phyloP scores from a whole-genome alignment of 2,888 invertebrate species.

The Allacma fusca region DNA sequence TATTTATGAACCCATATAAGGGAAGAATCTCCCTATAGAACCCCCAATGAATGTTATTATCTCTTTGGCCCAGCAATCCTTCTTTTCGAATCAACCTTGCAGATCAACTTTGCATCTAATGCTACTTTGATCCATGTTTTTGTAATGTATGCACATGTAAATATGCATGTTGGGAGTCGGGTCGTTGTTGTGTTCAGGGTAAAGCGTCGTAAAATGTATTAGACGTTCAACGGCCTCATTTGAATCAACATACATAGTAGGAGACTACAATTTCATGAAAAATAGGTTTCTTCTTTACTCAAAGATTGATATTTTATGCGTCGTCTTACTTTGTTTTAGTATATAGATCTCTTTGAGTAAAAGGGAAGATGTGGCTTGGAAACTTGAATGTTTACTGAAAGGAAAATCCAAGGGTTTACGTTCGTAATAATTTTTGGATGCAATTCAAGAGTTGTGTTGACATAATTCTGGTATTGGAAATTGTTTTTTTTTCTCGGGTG shows the following conservation, averaged over 20 bases:
- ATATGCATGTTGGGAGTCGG: no score
- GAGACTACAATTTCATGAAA: no score
- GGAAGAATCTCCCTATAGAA: not conserved
- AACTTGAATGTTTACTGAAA: not conserved
- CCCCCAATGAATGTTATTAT: conserved; percentile 34
- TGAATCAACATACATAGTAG: no score
- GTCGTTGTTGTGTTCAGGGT: no score
- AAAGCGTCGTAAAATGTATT: no score
- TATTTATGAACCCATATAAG: not conserved
- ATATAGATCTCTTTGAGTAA: no score
- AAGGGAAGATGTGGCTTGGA: not conserved
- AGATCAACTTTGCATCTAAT: not conserved
- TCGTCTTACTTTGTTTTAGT: no score
- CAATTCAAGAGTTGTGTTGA: not conserved
- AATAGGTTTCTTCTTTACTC: no score
- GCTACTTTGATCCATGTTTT: not conserved
- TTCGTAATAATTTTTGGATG: not conserved
- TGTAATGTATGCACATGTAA: not conserved
- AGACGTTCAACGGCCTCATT: no score
- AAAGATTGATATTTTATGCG: no score
- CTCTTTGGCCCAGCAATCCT: not conserved
- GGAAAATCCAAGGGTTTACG: not conserved
- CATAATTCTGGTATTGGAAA: not conserved
- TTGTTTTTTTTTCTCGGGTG: not conserved
- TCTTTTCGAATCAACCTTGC: conserved; percentile 4